Percentiles rank a stretch among this genome's conserved stretches.
Conservation (phyloP, 1,140 invertebrate genomes). For the Pygmarrhopalites habei region DNA sequence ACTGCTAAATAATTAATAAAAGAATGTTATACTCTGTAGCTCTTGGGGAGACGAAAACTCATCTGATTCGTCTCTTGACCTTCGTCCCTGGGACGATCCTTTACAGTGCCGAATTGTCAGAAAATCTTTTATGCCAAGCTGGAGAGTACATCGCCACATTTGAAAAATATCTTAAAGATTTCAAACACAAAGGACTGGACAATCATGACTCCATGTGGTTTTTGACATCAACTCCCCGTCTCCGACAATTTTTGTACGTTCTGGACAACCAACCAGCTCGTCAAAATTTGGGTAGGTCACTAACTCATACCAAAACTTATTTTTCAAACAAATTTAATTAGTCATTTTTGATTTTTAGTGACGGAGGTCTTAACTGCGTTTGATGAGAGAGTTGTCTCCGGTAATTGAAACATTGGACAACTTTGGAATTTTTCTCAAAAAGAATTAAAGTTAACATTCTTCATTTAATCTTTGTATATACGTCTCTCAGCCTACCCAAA, state of each 20-base stretch:
- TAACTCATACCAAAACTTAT: too few species aligned
- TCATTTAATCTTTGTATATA: too few species aligned
- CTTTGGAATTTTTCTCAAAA: conserved; percentile 38
- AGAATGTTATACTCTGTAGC: conserved; percentile 29
- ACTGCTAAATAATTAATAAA: too few species aligned
- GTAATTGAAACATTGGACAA: conserved; percentile 52
- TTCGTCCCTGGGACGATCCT: conserved; percentile 65
- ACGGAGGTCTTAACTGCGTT: conserved; percentile 60
- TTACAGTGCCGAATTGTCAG: conserved; percentile 50
- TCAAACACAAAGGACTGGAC: conserved; percentile 61
- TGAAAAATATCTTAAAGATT: conserved; percentile 59
- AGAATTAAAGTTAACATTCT: too few species aligned
- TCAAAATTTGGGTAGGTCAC: too few species aligned
- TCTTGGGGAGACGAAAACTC: too few species aligned
- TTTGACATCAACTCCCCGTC: conserved; percentile 56
- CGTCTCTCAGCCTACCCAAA: neutral
- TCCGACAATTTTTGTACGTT: conserved; percentile 62
- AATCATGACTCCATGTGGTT: conserved; percentile 62
- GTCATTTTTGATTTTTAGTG: too few species aligned
- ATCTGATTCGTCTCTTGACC: conserved; percentile 58
- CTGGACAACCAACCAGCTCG: conserved; percentile 55
- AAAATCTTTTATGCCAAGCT: conserved; percentile 57
- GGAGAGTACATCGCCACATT: conserved; percentile 62
- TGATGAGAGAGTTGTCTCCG: conserved; percentile 54
- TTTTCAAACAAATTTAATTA: too few species aligned